These are phyloP conservation scores for Thunnus maccoyii DNA, from an alignment of 2,113 vertebrate species.

Conservation along the genomic window DNA sequence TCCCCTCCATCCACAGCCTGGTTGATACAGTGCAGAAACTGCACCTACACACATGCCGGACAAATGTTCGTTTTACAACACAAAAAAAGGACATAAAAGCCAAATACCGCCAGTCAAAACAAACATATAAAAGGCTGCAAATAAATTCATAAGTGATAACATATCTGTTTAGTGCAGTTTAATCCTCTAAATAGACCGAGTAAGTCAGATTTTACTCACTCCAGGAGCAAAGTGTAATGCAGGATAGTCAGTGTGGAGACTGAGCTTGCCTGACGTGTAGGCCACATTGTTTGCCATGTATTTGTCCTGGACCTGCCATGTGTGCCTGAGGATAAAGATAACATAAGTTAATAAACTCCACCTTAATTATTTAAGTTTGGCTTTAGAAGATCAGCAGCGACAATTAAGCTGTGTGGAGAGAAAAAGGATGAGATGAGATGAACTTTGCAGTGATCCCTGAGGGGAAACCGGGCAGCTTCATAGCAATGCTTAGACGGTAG, in stretches of 20 bases:
- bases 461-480: conserved; percentile 40
- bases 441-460: conserved; percentile 47
- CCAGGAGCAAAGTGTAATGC: conserved; percentile 93
- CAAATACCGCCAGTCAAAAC: neutral
- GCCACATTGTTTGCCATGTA: conserved; percentile 93
- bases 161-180: conserved; percentile 1
- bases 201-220: conserved; percentile 83
- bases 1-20: conserved; percentile 91
- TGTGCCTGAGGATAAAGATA: conserved; percentile 86
- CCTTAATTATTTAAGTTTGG: conserved; percentile 45
- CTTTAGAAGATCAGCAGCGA: conserved; percentile 47
- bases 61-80: conserved; percentile 35
- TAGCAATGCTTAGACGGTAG: conserved; percentile 36
- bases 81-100: neutral
- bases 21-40: conserved; percentile 94
- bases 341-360: conserved; percentile 38
- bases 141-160: neutral
- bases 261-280: conserved; percentile 91
- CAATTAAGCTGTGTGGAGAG: conserved; percentile 43
- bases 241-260: conserved; percentile 95
- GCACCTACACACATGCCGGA: conserved; percentile 84
- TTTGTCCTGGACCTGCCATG: conserved; percentile 98
- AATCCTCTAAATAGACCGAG: neutral
- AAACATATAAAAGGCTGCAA: neutral
- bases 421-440: conserved; percentile 48